These are phyloP conservation scores for Pedicia rivosa DNA, from an alignment of 2,888 invertebrate genomes.

Conservation along the genomic window DNA sequence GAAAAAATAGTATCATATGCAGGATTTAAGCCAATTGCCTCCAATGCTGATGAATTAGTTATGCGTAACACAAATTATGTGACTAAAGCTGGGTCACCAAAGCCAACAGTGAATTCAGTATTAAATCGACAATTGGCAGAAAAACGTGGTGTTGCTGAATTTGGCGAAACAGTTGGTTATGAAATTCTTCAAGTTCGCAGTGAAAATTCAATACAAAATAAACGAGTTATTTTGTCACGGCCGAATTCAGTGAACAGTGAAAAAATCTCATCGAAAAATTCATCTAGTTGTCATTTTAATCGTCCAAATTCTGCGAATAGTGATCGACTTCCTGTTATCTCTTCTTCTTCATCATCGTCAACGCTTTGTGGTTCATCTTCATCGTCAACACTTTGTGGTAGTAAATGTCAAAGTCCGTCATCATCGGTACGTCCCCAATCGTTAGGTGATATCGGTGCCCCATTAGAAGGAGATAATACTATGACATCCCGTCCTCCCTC, in stretches of 20 bases:
- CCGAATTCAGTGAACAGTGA: conserved; percentile 28
- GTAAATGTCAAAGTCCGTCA: conserved; percentile 14
- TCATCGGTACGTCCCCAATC: conserved; percentile 12
- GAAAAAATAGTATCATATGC: conserved; percentile 8
- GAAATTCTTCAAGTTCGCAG: conserved; percentile 24
- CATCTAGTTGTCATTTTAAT: conserved; percentile 8
- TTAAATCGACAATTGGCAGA: conserved; percentile 20
- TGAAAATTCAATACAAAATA: conserved; percentile 21
- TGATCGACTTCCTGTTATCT: conserved; percentile 14
- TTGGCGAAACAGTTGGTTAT: conserved; percentile 18
- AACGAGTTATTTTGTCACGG: conserved; percentile 19
- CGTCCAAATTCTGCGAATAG: conserved; percentile 20
- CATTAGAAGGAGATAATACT: conserved; percentile 21
- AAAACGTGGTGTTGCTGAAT: conserved; percentile 9
- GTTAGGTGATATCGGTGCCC: conserved; percentile 10
- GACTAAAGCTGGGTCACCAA: conserved; percentile 16
- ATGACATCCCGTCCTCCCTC: conserved; percentile 22
- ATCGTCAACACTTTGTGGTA: conserved; percentile 14
- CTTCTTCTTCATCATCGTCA: conserved; percentile 17
- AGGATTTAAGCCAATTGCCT: conserved; percentile 13
- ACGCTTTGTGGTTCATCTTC: conserved; percentile 14
- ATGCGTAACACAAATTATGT: conserved; percentile 10
- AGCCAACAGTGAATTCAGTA: conserved; percentile 8
- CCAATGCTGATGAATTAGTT: conserved; percentile 10
- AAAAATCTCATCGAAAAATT: conserved; percentile 15